phyloP scores from a whole-genome alignment of 2,888 invertebrate species.

The Aphidoletes aphidimyza region DNA sequence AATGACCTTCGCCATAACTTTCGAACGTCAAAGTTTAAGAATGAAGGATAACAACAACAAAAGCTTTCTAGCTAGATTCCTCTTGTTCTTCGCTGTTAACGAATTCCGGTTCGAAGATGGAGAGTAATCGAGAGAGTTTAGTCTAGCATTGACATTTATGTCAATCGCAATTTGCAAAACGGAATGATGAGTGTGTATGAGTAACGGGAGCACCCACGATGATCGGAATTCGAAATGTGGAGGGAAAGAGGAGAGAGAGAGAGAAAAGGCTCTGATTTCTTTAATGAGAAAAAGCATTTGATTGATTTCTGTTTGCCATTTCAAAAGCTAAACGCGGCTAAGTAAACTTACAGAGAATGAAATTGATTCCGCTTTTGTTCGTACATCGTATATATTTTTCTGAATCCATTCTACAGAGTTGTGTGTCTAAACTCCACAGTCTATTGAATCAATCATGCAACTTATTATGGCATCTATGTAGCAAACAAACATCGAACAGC shows the following conservation, averaged over 20 bases:
- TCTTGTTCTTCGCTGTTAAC: too few species aligned
- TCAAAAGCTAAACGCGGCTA: neutral
- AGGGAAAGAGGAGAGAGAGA: neutral
- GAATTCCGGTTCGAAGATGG: too few species aligned
- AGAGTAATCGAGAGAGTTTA: too few species aligned
- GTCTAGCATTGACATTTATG: neutral
- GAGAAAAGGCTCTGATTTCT: neutral
- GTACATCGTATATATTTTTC: too few species aligned
- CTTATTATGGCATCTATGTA: too few species aligned
- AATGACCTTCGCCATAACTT: too few species aligned
- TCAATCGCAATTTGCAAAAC: constrained; percentile 3
- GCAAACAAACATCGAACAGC: too few species aligned
- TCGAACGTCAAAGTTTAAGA: neutral
- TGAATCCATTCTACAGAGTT: too few species aligned
- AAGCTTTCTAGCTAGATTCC: constrained; percentile 12
- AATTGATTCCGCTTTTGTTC: neutral
- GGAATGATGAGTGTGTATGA: neutral
- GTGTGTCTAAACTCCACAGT: too few species aligned
- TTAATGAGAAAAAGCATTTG: neutral
- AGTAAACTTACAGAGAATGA: neutral
- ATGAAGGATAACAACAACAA: neutral
- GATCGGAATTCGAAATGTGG: neutral
- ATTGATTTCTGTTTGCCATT: constrained; percentile 4
- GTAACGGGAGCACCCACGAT: neutral
- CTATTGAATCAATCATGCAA: too few species aligned